A percentile compares a stretch with the other conserved stretches of the same genome.
Conservation (phyloP, 2,113 vertebrate species). For the Plecturocebus donacophilus region DNA sequence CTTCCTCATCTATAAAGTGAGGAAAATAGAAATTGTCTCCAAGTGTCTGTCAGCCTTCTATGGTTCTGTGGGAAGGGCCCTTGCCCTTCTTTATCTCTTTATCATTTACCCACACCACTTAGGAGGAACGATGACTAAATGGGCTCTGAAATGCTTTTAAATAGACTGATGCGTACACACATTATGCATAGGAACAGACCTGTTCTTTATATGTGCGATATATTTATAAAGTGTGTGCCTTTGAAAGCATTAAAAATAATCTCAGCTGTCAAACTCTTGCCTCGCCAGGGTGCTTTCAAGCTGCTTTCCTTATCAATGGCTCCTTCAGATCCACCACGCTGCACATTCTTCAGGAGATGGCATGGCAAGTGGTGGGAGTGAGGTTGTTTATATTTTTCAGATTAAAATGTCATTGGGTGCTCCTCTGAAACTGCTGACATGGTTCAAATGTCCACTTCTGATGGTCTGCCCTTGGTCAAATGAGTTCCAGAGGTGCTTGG, state of each 20-base stretch:
- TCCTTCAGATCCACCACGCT: conserved; percentile 57
- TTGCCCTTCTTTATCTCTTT: background rate
- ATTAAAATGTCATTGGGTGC: conserved; percentile 78
- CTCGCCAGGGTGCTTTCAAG: background rate
- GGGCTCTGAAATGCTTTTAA: conserved; percentile 49
- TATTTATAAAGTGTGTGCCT: conserved; percentile 27
- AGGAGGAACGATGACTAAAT: conserved; percentile 8
- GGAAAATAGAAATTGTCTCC: background rate
- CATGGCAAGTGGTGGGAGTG: conserved; percentile 71
- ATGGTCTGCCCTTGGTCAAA: conserved; percentile 9
- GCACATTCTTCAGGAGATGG: conserved; percentile 73
- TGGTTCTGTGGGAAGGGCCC: background rate
- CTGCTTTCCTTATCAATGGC: conserved; percentile 61
- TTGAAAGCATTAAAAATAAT: conserved; percentile 50
- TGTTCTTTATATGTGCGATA: background rate
- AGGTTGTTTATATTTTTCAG: conserved; percentile 76
- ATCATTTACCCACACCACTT: background rate
- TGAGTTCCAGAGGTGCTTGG: conserved; percentile 10
- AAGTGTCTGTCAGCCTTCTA: background rate
- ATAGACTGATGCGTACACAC: background rate
- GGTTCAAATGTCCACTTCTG: conserved; percentile 47
- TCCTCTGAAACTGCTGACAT: conserved; percentile 71
- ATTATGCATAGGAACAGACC: background rate
- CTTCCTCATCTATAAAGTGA: background rate
- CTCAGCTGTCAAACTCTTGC: conserved; percentile 49